Base-by-base conservation (phyloP, 2,113 vertebrate species). In the Melanocharis versteri region DNA sequence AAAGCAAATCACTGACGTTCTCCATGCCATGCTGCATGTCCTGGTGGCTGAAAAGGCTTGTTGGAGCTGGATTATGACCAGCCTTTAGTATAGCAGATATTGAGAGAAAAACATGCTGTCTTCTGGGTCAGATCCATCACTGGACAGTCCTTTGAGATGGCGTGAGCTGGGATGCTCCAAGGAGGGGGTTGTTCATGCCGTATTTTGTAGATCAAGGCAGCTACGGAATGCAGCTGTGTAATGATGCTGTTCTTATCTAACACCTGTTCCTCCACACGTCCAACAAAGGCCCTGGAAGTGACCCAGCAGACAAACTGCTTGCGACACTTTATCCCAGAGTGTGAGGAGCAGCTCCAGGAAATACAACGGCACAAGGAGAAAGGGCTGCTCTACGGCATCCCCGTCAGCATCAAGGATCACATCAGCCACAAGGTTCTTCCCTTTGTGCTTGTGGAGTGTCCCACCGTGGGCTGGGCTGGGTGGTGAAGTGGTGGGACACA, bases 371-470 rank as follows among this genome's bases (percentile, higher is more conserved):
- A 82, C 31, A 77, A 89, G 28, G 92, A 91, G 62, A 97, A 97
- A 45, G 98, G 98, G 30, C 97, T 98, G 42, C 96, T 99, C 58
- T 98, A 98, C 2, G 98, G 99, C 5, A 80, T 99, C 53, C 98
- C 98, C 0, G 6, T 98, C 61, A 99, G 98, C 94, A 97, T 99
- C 93, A 99, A 99, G 97, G 99, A 99, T 7, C 97, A 98, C 58
- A 15, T 98, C 6, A 58, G 76, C n/a, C 97, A 96, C 92, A 97
- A 98, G 98, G 98, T 99, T 82, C 92, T 84, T 83, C 47, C 30
- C 26, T 65, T 40, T 27, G 28, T n/a, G 57, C 16, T 42, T 4
- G 1, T 48, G 62, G 57, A 33, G 21, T 30, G 70, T 39, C 48
- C 22, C 35, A 30, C 7, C 0, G 0, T 39, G 47, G 65, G 42